phyloP scores from a whole-genome alignment of 2,797 vertebrate genomes.

The Sus cebifrons region DNA sequence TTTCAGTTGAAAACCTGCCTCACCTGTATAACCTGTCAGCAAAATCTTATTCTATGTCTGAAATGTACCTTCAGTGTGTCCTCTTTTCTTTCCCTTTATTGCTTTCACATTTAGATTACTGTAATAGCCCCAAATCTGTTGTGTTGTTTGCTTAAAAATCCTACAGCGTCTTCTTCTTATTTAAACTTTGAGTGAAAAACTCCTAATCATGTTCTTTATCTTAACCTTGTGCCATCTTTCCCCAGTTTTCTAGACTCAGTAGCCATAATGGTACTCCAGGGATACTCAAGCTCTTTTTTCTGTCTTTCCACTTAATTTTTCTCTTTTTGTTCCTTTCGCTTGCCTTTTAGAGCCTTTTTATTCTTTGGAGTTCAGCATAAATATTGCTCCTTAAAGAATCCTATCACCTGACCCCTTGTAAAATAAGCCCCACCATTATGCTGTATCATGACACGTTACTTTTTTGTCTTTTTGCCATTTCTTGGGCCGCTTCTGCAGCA shows the following conservation, averaged over 20 bases:
- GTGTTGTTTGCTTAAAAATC: constrained; percentile 21
- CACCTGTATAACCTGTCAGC: not conserved
- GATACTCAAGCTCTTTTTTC: not conserved
- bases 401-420: not conserved
- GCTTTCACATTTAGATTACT: not conserved
- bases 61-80: not conserved
- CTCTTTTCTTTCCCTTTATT: not conserved
- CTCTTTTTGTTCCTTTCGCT: not conserved
- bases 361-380: constrained; percentile 44
- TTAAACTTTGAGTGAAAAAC: not conserved
- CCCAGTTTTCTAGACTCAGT: not conserved
- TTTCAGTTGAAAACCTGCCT: not conserved
- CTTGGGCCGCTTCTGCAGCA: too few relatives aligned
- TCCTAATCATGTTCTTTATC: not conserved
- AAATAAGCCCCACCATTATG: not conserved
- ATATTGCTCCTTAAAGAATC: constrained; percentile 9
- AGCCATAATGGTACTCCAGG: not conserved
- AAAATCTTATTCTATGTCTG: not conserved
- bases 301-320: not conserved
- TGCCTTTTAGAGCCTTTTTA: not conserved
- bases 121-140: not conserved
- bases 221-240: not conserved
- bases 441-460: not conserved
- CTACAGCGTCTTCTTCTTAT: not conserved
- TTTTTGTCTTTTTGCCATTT: not conserved